Evolutionary conservation across 2,113 vertebrate genomes (phyloP).

Genomic region (Chaenocephalus aceratus): DNA sequence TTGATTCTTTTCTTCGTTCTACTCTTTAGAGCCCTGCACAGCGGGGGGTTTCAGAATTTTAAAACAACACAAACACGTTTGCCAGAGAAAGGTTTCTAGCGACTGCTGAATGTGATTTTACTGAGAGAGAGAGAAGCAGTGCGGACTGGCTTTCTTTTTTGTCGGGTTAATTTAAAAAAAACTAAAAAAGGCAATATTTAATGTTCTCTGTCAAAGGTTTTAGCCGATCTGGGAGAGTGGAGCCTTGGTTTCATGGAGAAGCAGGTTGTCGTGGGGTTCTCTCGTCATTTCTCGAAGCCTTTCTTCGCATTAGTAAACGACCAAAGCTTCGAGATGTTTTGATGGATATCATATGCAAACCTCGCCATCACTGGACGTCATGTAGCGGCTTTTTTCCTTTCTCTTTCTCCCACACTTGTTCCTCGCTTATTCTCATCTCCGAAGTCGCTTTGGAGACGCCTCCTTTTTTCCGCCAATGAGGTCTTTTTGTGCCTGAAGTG

Average conservation of each 20-base stretch:
- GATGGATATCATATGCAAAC: conserved; percentile 79
- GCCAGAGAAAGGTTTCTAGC: conserved; percentile 83
- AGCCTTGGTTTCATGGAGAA: conserved; percentile 82
- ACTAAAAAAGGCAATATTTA: conserved; percentile 85
- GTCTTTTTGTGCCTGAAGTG: conserved; percentile 66
- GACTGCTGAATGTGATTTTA: conserved; percentile 90
- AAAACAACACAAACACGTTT: conserved; percentile 51
- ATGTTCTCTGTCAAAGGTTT: conserved; percentile 83
- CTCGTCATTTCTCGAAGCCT: conserved; percentile 30
- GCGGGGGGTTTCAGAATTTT: conserved; percentile 78
- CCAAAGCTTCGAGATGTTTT: conserved; percentile 83
- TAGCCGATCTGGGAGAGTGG: conserved; percentile 84
- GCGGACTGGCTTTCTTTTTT: conserved; percentile 82
- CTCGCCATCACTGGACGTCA: conserved; percentile 76
- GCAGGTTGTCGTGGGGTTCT: conserved; percentile 44
- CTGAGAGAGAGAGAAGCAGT: conserved; percentile 81
- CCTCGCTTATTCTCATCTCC: neutral
- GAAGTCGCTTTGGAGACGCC: conserved; percentile 32
- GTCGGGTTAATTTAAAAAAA: conserved; percentile 85
- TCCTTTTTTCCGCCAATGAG: conserved; percentile 58
- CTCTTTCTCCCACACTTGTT: conserved; percentile 6
- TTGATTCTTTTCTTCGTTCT: conserved; percentile 65
- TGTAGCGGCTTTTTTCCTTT: conserved; percentile 55
- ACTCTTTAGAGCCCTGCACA: conserved; percentile 77
- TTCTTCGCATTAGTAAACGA: no score